Evolutionary conservation across 2,113 vertebrate genomes (phyloP).

Genomic region (Melanostigma gelatinosum): DNA sequence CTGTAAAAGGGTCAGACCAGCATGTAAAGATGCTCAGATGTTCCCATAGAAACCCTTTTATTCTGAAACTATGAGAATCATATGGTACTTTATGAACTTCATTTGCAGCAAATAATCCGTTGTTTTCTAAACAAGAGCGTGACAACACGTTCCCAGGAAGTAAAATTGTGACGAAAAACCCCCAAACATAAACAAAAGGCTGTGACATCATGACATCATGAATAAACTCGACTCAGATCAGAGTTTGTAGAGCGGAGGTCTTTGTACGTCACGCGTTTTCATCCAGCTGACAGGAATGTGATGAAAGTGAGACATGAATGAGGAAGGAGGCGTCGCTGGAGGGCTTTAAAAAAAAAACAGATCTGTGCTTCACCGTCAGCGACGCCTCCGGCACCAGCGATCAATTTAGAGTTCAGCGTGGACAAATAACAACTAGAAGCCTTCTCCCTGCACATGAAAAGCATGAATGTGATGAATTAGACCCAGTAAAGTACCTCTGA

Average conservation of each 20-base stretch:
- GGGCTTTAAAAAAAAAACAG: neutral
- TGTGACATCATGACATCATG: conserved; percentile 9
- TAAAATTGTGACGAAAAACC: neutral
- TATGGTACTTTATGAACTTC: no score
- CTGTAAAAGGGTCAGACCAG: no score
- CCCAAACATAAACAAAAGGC: conserved; percentile 23
- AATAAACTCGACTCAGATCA: neutral
- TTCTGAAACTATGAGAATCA: no score
- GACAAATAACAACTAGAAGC: neutral
- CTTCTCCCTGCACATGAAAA: no score
- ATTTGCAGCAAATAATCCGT: neutral
- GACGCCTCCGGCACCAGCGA: neutral
- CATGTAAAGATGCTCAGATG: no score
- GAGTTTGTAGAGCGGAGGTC: neutral
- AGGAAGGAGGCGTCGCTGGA: conserved; percentile 8
- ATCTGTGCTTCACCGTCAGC: neutral
- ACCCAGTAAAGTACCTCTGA: neutral
- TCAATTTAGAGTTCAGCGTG: neutral
- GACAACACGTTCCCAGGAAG: neutral
- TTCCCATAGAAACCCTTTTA: no score
- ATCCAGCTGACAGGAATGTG: conserved; percentile 21
- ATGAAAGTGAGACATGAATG: conserved; percentile 5
- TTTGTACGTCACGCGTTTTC: neutral
- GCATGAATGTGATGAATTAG: neutral
- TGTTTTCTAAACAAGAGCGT: neutral